Base-by-base conservation (phyloP, 2,113 vertebrate genomes). In the Eulemur rufifrons region DNA sequence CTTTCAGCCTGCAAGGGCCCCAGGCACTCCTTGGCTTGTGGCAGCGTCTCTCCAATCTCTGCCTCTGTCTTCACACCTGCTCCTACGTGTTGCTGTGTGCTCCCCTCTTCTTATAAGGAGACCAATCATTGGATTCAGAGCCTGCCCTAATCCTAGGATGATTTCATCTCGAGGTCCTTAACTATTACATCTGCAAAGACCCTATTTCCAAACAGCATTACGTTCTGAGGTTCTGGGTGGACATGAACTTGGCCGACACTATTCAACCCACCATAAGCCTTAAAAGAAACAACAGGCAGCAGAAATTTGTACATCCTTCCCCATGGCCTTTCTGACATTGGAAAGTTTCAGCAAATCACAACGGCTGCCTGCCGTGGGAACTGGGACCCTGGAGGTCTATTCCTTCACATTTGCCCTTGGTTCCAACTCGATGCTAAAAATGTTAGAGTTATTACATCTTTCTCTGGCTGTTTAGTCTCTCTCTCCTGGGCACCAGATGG, bases 401-500 rank as follows among this genome's bases (percentile, higher is more conserved):
- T 91, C 11, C 34, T 85, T 91, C 45, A 64, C 34, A 21, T 76
- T 47, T 52, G 10, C 93, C 82, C 34, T 86, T 13, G 21, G 25
- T 93, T 95, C 61, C 86, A 91, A 12, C 85, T 63, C 52, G 25
- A 56, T 96, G 83, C 54, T 17, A 68, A 4, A 2, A 74, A 52
- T 42, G 54, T 86, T 39, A 89, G 97, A 4, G 17, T 95, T 83
- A 37, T 87, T n/a, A 1, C 21, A 1, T 89, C 21, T 94, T 80
- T n/a, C 39, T 92, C 77, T 47, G 47, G 18, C 8, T 93, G 20
- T 32, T 94, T 88, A 8, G 8, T 83, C 9, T 86, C 94, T 87
- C 50, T 96, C 25, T 94, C 42, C 37, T 96, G 25, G 59, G 59
- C 88, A 63, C 90, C 77, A 97, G 94, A 78, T 93, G 69, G 20